Evolutionary conservation across 2,888 invertebrate genomes (phyloP).

Genomic region (Caenorhabditis doughertyi): DNA sequence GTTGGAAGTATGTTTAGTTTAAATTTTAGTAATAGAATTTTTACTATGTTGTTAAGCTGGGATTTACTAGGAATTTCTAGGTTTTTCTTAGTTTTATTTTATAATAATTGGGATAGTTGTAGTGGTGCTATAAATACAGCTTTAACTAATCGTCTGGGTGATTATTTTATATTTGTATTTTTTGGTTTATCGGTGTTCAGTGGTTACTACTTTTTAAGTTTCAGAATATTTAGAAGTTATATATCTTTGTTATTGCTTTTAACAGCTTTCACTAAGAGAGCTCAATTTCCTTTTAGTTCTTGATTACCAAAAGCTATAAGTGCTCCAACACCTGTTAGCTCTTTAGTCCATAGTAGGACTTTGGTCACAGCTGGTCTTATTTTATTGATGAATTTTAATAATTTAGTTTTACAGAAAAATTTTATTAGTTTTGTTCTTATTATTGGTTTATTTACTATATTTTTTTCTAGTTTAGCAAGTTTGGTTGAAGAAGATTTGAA

Average conservation of each 20-base stretch:
- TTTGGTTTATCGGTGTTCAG: constrained; percentile 85
- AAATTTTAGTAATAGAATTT: constrained; percentile 73
- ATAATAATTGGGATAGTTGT: constrained; percentile 77
- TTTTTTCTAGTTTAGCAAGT: constrained; percentile 73
- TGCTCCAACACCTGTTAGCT: constrained; percentile 89
- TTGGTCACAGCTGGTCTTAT: constrained; percentile 88
- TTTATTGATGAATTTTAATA: constrained; percentile 76
- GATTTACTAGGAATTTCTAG: constrained; percentile 74
- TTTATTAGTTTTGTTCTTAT: constrained; percentile 86
- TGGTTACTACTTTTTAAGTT: constrained; percentile 84
- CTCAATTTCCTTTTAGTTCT: constrained; percentile 90
- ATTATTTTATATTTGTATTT: constrained; percentile 86
- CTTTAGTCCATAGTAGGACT: constrained; percentile 89
- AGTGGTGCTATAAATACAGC: constrained; percentile 86
- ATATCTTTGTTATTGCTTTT: constrained; percentile 84
- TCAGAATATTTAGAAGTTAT: constrained; percentile 71
- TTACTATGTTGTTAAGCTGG: constrained; percentile 72
- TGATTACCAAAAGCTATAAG: constrained; percentile 89
- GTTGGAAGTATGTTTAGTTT: constrained; percentile 73
- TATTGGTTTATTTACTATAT: constrained; percentile 81
- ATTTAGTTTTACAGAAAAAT: constrained; percentile 86
- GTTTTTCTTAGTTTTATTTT: constrained; percentile 73
- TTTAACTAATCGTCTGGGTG: constrained; percentile 88
- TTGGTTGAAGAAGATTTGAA: constrained; percentile 74
- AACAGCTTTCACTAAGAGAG: constrained; percentile 89